phyloP scores from a whole-genome alignment of 2,888 invertebrate genomes.

The Leuctra nigra region DNA sequence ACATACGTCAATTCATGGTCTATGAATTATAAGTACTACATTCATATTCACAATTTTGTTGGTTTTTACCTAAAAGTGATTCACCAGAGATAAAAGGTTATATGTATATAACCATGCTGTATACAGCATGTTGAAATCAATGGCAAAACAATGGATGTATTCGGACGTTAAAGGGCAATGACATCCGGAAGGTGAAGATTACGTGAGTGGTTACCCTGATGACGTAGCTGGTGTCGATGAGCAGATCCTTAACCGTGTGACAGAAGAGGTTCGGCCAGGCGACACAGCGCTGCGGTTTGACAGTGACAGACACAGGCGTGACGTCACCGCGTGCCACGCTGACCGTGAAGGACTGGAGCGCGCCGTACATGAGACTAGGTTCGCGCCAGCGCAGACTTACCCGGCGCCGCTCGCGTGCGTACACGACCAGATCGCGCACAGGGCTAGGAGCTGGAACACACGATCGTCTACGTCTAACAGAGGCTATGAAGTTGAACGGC shows the following conservation, averaged over 20 bases:
- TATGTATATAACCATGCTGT: too few species aligned
- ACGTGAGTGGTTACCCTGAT: conserved; percentile 16
- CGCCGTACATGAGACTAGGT: conserved; percentile 14
- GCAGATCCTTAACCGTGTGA: conserved; percentile 16
- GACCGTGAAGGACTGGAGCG: conserved; percentile 15
- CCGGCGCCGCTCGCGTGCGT: conserved; percentile 17
- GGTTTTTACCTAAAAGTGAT: too few species aligned
- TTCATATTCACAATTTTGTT: too few species aligned
- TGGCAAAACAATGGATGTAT: too few species aligned
- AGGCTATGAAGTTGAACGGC: too few species aligned
- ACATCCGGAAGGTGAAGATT: too few species aligned
- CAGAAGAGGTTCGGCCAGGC: conserved; percentile 20
- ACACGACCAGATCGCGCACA: conserved; percentile 15
- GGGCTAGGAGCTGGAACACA: conserved; percentile 9
- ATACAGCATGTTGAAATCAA: too few species aligned
- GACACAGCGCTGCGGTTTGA: conserved; percentile 14
- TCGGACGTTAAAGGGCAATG: too few species aligned
- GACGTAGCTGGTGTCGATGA: conserved; percentile 13
- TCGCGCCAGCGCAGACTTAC: conserved; percentile 18
- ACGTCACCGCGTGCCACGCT: not conserved
- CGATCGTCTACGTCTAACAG: too few species aligned
- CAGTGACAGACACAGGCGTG: not conserved
- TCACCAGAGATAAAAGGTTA: too few species aligned
- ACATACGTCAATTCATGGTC: too few species aligned
- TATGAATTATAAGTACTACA: too few species aligned